These are phyloP conservation scores for Lepidurus arcticus DNA, from an alignment of 1,140 invertebrate species.

Conservation along the genomic window DNA sequence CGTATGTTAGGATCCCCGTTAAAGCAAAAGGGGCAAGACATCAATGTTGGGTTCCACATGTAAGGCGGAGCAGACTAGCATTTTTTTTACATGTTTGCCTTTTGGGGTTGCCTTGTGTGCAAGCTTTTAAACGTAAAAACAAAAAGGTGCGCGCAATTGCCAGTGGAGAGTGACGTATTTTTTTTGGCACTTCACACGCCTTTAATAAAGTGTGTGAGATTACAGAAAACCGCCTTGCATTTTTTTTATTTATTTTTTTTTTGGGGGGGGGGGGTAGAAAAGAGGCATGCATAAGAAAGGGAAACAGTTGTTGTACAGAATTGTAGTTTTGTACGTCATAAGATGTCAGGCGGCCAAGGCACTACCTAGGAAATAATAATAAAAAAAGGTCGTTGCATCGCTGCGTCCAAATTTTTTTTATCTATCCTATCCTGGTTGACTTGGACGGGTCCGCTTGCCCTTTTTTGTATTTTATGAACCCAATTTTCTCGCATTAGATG, in stretches of 20 bases:
- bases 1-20: conserved; percentile 2
- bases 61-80: background rate
- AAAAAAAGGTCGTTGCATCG: background rate
- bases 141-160: background rate
- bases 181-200: too few species aligned
- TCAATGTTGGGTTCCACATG: conserved; percentile 8
- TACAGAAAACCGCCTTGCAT: background rate
- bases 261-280: background rate
- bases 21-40: background rate
- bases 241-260: background rate
- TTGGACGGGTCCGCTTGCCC: background rate
- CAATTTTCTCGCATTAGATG: conserved; percentile 22
- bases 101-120: background rate
- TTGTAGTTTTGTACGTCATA: background rate
- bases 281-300: background rate
- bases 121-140: background rate
- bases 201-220: too few species aligned
- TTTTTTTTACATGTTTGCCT: background rate
- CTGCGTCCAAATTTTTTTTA: background rate
- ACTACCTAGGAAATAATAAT: background rate
- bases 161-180: background rate
- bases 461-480: conserved; percentile 10
- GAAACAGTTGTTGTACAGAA: background rate
- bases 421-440: background rate
- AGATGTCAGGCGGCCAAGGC: background rate